Conservation (phyloP, 92 coral and sea anemone genomes). For the Heliopora coerulea region DNA sequence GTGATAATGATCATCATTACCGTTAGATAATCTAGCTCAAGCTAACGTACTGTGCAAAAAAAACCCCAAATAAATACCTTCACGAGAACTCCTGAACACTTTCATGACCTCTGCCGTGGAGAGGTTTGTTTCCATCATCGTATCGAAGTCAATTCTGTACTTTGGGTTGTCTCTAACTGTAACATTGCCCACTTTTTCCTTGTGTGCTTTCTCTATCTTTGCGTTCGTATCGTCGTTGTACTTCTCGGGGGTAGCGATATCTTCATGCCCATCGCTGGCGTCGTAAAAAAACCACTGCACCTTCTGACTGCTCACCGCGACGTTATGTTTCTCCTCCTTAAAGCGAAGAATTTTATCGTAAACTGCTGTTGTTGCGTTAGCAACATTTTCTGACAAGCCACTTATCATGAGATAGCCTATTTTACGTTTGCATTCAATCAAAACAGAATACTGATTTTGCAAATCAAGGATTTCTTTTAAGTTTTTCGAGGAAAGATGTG, state of each 20-base stretch:
- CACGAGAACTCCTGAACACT: constrained; percentile 38
- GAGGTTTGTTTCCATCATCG: constrained; percentile 39
- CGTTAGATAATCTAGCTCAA: too few relatives aligned
- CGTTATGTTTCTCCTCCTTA: background rate
- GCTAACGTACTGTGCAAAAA: too few relatives aligned
- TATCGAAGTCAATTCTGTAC: constrained; percentile 25
- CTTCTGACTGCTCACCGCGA: background rate
- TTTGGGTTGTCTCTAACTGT: constrained; percentile 18
- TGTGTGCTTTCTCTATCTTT: constrained; percentile 51
- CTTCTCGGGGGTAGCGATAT: constrained; percentile 10
- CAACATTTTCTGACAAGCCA: constrained; percentile 16
- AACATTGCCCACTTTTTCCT: background rate
- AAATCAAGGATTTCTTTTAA: constrained; percentile 46
- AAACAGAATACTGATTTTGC: constrained; percentile 19
- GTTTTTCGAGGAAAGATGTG: background rate
- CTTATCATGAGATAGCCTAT: constrained; percentile 13
- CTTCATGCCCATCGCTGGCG: background rate
- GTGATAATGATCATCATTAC: too few relatives aligned
- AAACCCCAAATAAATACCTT: constrained; percentile 14
- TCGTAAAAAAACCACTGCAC: constrained; percentile 37
- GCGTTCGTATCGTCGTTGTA: constrained; percentile 40
- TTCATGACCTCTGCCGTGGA: constrained; percentile 3
- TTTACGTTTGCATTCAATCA: constrained; percentile 1
- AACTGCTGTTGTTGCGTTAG: constrained; percentile 1
- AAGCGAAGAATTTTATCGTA: constrained; percentile 1